These are phyloP conservation scores for Clostera curtula DNA, from an alignment of 2,888 invertebrate genomes.

Conservation along the genomic window DNA sequence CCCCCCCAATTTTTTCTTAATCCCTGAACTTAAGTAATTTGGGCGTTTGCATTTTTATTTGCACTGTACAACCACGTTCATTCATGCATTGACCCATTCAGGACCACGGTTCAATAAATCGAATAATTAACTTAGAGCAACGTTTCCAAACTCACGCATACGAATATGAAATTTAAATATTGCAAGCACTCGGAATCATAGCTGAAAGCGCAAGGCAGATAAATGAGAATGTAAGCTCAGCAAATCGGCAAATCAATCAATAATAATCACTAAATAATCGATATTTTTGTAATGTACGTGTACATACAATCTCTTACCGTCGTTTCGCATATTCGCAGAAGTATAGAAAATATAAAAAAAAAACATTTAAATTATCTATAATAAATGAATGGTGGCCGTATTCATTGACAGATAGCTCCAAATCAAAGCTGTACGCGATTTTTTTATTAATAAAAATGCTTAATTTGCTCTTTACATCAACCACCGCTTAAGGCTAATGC, in stretches of 20 bases:
- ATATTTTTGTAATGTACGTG: too few relatives aligned
- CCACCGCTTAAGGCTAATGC: too few relatives aligned
- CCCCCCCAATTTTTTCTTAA: neutral
- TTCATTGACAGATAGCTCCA: too few relatives aligned
- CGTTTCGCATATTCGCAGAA: too few relatives aligned
- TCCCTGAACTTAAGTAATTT: neutral
- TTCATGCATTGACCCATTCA: slow-evolving; percentile 5
- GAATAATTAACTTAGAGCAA: slow-evolving; percentile 32
- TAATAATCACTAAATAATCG: neutral
- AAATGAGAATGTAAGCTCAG: slow-evolving; percentile 6
- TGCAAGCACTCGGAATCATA: slow-evolving; percentile 7
- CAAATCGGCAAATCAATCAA: neutral
- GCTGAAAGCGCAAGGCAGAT: slow-evolving; percentile 1
- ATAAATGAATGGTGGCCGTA: too few relatives aligned
- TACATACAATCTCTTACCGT: too few relatives aligned
- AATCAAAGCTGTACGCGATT: too few relatives aligned
- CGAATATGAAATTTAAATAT: slow-evolving; percentile 12
- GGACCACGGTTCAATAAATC: slow-evolving; percentile 28
- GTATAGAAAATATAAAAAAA: too few relatives aligned
- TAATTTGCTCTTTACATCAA: too few relatives aligned
- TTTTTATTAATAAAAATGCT: too few relatives aligned
- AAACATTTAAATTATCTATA: too few relatives aligned
- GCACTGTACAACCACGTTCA: neutral
- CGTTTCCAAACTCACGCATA: slow-evolving; percentile 22
- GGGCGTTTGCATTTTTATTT: neutral